Base-by-base conservation (phyloP, 2,797 vertebrate species). In the Danio jaintianensis region DNA sequence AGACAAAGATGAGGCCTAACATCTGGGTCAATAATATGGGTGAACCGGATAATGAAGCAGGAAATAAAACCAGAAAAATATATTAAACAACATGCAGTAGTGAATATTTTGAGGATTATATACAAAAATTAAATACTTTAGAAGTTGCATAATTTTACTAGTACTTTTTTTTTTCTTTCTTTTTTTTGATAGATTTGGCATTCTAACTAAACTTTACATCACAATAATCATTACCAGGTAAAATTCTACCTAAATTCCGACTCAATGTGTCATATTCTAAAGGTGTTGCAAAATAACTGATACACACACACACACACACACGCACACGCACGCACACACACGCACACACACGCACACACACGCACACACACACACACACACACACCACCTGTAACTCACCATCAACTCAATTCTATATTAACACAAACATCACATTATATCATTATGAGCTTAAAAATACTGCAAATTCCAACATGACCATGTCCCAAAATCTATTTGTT, bases 1-100 rank as follows among this genome's bases (percentile, higher is more conserved):
- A 75, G 55, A 79, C 36, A 75, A 75, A 56, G 36, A 82, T 43
- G 52, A 67, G 48, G 16, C 50, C 67, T 53, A 70, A 70, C n/a
- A 53, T 16, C 36, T 70, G 48, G 48, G 48, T 53, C 67, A 70
- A 13, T 53, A 40, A 53, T 36, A 40, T 2, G 47, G 10, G 47
- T 52, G 16, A 6, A 29, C 5, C 16, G 36, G n/a, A 13, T 52
- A 12, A n/a, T 38, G 22, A 36, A n/a, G 47, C 9, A 22, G 4
- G 2, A 9, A 15, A 29, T 36, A 7, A 1, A 45, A 64, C 2
- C n/a, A 62, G 4, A 62, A 10, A 8, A 1, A n/a, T 3, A 15
- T 40, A 9, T 40, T 62, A 62, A 38, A 62, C n/a, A 4, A 40
- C 7, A 9, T 5, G 7, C 36, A 8, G 8, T 13, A 13, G 0